Evolutionary conservation across 2,113 vertebrate species (phyloP), one percentile per base, ranked within the genome.

Genomic region (Ahaetulla prasina): DNA sequence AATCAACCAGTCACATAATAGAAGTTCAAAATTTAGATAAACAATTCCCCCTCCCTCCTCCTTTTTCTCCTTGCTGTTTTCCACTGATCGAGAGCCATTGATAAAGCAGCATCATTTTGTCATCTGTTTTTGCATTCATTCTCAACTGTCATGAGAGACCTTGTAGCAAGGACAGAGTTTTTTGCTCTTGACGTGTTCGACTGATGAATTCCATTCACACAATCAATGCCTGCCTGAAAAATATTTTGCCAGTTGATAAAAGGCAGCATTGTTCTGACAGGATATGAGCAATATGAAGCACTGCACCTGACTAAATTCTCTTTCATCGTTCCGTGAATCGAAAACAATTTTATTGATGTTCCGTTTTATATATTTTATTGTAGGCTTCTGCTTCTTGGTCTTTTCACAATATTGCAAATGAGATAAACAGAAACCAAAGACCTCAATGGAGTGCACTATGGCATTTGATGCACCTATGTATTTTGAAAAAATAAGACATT

Each of bases 141-240:
- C 49, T 63, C 50, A 87, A 87, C 43, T 92, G 22, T 30, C 43
- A 87, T 18, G 3, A 80, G n/a, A 49, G 18, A 39, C 45, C 57
- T 87, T 60, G 85, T 8, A 52, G 84, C 12, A 63, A 87, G 85
- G 55, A 50, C 55, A 91, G 53, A 54, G 45, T 30, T 35, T 23
- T 30, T 88, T 88, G 4, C 86, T 60, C 43, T 88, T 52, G 35
- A 57, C 20, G 43, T 60, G 23, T 92, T 92, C 12, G 8, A 25
- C 12, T 68, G 55, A 63, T 92, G 47, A 43, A 53, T 87, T 27
- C 63, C 45, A 53, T 57, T 68, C 55, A 92, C 20, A 88, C 55
- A 68, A 50, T 7, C 45, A 87, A 91, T 52, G 85, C 45, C 55
- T 68, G n/a, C 68, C n/a, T 92, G 85, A 88, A 92, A 92, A 92